Percentiles rank a stretch among this genome's conserved stretches.
These are phyloP conservation scores for Caenorhabditis wallacei DNA, from an alignment of 2,888 invertebrate species.

Conservation along the genomic window DNA sequence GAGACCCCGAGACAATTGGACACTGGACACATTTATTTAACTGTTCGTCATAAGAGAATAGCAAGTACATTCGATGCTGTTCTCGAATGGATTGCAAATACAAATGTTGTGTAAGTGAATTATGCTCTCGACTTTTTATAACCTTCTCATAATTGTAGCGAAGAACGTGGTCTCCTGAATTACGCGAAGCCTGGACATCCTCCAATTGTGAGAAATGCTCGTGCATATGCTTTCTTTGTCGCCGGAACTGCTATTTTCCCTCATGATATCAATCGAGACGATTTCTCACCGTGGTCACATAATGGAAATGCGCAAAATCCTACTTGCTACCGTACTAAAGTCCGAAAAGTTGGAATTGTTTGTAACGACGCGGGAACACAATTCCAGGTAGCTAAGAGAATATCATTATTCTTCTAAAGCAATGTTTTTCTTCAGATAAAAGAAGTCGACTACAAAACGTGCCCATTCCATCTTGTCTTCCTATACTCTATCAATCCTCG, in stretches of 20 bases:
- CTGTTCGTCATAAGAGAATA: constrained; percentile 70
- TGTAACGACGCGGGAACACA: constrained; percentile 59
- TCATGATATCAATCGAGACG: constrained; percentile 74
- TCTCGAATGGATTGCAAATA: constrained; percentile 71
- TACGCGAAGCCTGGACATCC: constrained; percentile 69
- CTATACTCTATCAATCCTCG: constrained; percentile 71
- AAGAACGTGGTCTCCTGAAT: constrained; percentile 70
- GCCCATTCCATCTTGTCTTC: constrained; percentile 70
- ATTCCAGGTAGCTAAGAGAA: constrained; percentile 46
- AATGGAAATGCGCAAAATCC: constrained; percentile 70
- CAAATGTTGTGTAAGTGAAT: constrained; percentile 69
- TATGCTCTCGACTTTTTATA: background rate
- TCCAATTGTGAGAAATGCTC: constrained; percentile 69
- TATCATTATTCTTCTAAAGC: no score
- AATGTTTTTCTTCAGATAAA: no score
- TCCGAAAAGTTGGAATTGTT: constrained; percentile 67
- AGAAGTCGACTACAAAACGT: constrained; percentile 70
- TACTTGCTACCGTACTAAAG: constrained; percentile 73
- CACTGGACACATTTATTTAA: constrained; percentile 69
- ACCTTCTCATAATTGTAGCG: constrained; percentile 57
- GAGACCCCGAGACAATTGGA: constrained; percentile 67
- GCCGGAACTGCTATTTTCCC: constrained; percentile 70
- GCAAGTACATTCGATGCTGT: constrained; percentile 65
- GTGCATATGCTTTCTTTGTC: constrained; percentile 74
- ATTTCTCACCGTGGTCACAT: constrained; percentile 75